Percentiles rank a stretch among this genome's conserved stretches.
phyloP scores from a whole-genome alignment of 2,797 vertebrate species.

The Sebastes hubbsi region DNA sequence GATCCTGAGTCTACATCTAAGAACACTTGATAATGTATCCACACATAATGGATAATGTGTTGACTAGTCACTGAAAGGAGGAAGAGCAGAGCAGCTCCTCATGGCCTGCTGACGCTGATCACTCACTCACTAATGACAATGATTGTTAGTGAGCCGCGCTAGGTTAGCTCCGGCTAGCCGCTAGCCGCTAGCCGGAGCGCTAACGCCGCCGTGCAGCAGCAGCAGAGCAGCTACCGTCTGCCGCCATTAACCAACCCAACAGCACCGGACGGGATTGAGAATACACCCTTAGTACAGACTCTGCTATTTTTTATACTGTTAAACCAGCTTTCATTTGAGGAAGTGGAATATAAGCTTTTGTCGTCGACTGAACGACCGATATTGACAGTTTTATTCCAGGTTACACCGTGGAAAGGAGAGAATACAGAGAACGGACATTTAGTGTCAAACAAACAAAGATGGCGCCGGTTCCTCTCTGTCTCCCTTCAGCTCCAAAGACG shows the following conservation, averaged over 20 bases:
- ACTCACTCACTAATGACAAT: conserved; percentile 73
- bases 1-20: not conserved
- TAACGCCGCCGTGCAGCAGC: conserved; percentile 70
- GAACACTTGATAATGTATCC: not conserved
- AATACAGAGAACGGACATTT: conserved; percentile 81
- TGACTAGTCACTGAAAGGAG: conserved; percentile 26
- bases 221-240: conserved; percentile 69
- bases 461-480: conserved; percentile 82
- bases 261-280: conserved; percentile 76
- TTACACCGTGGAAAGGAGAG: conserved; percentile 68
- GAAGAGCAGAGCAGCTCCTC: conserved; percentile 45
- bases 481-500: conserved; percentile 82
- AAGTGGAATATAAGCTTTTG: conserved; percentile 66
- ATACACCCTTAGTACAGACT: conserved; percentile 66
- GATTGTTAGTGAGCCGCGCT: conserved; percentile 64
- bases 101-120: conserved; percentile 56
- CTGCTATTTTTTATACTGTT: conserved; percentile 28
- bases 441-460: conserved; percentile 87
- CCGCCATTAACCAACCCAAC: conserved; percentile 80
- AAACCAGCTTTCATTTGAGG: conserved; percentile 57
- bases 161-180: conserved; percentile 37
- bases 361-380: conserved; percentile 65
- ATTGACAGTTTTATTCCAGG: conserved; percentile 54
- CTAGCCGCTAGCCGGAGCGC: too few relatives aligned
- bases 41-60: not conserved